A percentile compares a stretch with the other conserved stretches of the same genome.
Conservation (phyloP, 2,113 vertebrate genomes). For the Saguinus imperator region DNA sequence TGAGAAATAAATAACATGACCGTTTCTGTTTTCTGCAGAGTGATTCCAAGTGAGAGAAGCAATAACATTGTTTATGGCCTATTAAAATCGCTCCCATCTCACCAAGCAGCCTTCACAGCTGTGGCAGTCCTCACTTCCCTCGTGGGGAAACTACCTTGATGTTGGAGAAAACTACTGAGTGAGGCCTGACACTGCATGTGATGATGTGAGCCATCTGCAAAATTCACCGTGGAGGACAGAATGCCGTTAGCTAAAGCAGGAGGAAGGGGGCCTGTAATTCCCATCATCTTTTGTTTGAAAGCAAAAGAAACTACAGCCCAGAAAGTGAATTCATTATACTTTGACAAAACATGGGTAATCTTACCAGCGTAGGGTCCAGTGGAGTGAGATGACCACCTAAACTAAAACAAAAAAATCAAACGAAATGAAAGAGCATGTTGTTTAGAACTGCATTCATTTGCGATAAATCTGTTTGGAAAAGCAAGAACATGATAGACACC, state of each 20-base stretch:
- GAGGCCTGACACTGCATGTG: accelerated
- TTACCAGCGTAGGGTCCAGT: neutral
- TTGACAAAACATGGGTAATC: neutral
- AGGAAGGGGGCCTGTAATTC: neutral
- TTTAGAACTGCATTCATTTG: neutral
- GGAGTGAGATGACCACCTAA: neutral
- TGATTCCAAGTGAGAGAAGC: neutral
- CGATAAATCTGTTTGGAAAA: neutral
- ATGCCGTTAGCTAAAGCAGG: neutral
- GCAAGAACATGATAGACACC: neutral
- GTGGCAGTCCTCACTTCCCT: neutral
- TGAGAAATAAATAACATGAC: neutral
- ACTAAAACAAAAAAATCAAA: neutral
- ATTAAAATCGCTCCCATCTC: neutral
- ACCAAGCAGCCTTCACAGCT: neutral
- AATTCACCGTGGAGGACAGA: neutral
- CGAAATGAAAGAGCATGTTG: neutral
- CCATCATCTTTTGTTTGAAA: neutral
- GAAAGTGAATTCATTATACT: neutral
- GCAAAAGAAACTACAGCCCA: neutral
- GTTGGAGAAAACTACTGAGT: no score
- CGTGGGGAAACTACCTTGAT: accelerated
- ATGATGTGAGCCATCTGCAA: neutral
- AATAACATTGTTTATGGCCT: neutral
- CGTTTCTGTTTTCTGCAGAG: neutral